A percentile compares a stretch with the other conserved stretches of the same genome.
phyloP scores from a whole-genome alignment of 2,888 invertebrate species.

The Acheta domesticus region DNA sequence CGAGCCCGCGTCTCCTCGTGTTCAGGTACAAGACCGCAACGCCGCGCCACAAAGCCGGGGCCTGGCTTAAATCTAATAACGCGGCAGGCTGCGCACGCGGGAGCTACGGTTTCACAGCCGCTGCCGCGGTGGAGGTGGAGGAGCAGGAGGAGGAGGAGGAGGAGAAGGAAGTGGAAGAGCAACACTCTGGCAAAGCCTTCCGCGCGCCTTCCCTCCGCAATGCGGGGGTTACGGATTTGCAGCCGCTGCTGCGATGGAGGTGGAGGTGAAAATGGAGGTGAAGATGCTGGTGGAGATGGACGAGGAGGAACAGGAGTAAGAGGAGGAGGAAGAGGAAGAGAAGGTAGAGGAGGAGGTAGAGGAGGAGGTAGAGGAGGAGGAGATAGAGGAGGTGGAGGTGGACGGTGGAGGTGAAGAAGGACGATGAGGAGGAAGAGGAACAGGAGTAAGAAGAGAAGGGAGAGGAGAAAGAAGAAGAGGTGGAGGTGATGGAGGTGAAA shows the following conservation, averaged over 20 bases:
- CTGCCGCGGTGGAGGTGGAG: not conserved
- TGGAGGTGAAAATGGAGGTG: no score
- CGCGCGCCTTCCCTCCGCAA: not conserved
- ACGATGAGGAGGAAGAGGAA: no score
- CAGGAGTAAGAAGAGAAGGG: no score
- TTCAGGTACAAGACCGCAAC: slow-evolving; percentile 1
- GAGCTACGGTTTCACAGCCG: slow-evolving; percentile 2
- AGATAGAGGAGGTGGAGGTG: no score
- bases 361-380: no score
- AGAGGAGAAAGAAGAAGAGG: no score
- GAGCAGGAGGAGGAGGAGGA: not conserved
- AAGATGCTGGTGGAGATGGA: not conserved
- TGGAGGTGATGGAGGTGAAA: no score
- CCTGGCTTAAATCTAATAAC: slow-evolving; percentile 18
- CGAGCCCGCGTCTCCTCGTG: not conserved
- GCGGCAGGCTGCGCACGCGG: not conserved
- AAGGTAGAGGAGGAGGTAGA: no score
- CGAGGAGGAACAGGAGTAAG: not conserved
- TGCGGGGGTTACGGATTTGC: not conserved
- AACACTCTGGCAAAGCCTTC: not conserved
- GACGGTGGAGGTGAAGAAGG: no score
- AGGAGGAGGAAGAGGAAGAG: no score
- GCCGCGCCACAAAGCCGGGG: not conserved
- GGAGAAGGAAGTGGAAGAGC: not conserved
- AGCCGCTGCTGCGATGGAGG: not conserved